Evolutionary conservation across 2,113 vertebrate genomes (phyloP).

Genomic region (Hemiscyllium ocellatum): DNA sequence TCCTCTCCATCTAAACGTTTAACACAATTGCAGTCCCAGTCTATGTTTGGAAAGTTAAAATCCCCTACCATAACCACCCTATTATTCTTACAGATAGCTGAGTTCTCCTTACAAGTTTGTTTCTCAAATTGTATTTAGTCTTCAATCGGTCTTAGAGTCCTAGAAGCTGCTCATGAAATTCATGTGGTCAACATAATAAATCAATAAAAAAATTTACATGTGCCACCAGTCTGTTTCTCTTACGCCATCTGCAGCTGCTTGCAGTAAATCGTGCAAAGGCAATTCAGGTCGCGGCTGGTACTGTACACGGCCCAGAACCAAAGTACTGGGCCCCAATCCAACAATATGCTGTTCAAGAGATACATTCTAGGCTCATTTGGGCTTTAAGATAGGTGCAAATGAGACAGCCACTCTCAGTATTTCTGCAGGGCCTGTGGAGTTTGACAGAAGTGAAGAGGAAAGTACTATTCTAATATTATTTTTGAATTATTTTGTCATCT

Average conservation of each 20-base stretch:
- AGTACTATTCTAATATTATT: not conserved
- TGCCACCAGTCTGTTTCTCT: not conserved
- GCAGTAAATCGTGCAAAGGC: not conserved
- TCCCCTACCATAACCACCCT: too few relatives aligned
- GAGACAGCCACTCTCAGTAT: not conserved
- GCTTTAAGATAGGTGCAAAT: not conserved
- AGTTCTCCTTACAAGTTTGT: too few relatives aligned
- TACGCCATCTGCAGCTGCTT: not conserved
- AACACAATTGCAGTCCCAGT: too few relatives aligned
- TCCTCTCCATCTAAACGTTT: too few relatives aligned
- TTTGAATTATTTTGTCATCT: not conserved
- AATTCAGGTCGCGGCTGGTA: not conserved
- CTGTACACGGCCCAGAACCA: not conserved
- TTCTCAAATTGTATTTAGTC: too few relatives aligned
- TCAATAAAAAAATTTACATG: not conserved
- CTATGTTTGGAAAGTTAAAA: too few relatives aligned
- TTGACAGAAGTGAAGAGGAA: not conserved
- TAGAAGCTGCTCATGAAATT: too few relatives aligned
- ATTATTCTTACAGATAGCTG: too few relatives aligned
- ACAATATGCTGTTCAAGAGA: not conserved
- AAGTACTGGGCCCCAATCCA: not conserved
- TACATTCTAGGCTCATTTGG: not conserved
- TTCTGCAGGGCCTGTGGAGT: not conserved
- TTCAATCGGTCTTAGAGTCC: too few relatives aligned
- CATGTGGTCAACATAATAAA: not conserved